These are phyloP conservation scores for Cryptocephalus moraei DNA, from an alignment of 2,888 invertebrate genomes.

Conservation along the genomic window DNA sequence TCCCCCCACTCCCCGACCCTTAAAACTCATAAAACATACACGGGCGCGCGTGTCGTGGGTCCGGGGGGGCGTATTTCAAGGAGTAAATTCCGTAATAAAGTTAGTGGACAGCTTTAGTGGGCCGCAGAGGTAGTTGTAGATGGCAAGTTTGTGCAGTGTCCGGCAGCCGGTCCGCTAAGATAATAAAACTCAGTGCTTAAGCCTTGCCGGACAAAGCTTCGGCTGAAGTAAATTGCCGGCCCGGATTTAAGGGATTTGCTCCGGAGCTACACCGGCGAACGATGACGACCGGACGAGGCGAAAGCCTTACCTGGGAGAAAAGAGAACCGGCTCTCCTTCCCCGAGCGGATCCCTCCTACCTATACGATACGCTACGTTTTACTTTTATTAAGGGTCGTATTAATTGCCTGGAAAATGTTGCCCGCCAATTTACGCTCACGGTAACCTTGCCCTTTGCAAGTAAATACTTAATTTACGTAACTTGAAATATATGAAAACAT, in stretches of 20 bases:
- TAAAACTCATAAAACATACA: no score
- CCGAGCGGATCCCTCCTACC: no score
- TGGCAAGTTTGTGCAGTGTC: constrained; percentile 17
- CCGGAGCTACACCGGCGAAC: constrained; percentile 27
- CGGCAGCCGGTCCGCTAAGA: constrained; percentile 25
- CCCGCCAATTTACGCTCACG: no score
- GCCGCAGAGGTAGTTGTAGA: constrained; percentile 21
- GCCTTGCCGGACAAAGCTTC: constrained; percentile 34
- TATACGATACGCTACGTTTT: no score
- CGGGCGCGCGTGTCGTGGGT: neutral
- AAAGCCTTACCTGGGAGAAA: no score
- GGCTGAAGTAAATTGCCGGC: constrained; percentile 41
- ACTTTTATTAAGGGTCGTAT: no score
- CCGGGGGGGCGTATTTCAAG: constrained; percentile 8
- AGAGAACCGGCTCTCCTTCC: no score
- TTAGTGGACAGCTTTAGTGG: constrained; percentile 37
- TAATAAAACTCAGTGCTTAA: constrained; percentile 41
- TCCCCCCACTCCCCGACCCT: no score
- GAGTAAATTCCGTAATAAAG: constrained; percentile 32
- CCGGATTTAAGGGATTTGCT: constrained; percentile 40
- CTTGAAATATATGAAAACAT: no score
- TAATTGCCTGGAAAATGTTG: no score
- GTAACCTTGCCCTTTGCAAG: no score
- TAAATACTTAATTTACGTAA: no score
- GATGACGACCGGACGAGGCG: constrained; percentile 12